Evolutionary conservation across 35 echinoderm and acorn worm species (phyloP), one percentile per base, ranked within the genome.

Genomic region (Ophiothrix spiculata): DNA sequence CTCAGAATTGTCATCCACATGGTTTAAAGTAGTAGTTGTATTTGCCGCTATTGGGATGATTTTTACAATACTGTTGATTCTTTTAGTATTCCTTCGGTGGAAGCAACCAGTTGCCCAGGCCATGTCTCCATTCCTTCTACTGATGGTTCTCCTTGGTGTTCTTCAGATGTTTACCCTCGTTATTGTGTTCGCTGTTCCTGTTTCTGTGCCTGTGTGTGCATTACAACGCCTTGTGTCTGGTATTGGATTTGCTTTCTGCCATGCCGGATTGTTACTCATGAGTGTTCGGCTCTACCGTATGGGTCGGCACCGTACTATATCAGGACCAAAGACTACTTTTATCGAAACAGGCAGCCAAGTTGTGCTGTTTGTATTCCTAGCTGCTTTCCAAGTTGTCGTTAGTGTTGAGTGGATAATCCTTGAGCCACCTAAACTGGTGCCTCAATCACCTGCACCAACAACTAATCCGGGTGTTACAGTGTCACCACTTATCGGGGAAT

Each of bases 141-240:
- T 89, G 28, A 89, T 64, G 64, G 56, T 89, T 16, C 80, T 89
- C 31, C 33, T 89, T n/a, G 87, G 87, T 15, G 69, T 89, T 64
- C 42, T 89, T 32, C 80, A 83, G 33, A 56, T 83, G 31, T 89
- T 64, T 37, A 40, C 81, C 38, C 37, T 89, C 23, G 80, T 89
- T 33, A 54, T 69, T 0, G 69, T 89, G 35, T 83, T 83, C 69
- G 45, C 79, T 4, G 60, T 79, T 0, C 87, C 87, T 21, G 63
- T 36, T 38, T 76, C 63, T 1, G 41, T 64, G 16, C 6, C 40
- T 0, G 39, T 83, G 21, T 89, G 87, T 42, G 80, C 60, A 37
- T 21, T 89, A 1, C 79, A 83, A 79, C 87, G 87, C 13, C 11
- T 89, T 36, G 56, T 69, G 33, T 74, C 87, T 16, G 87, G 87